Conservation (phyloP, 1,140 invertebrate genomes). For the Penaeus vannamei region DNA sequence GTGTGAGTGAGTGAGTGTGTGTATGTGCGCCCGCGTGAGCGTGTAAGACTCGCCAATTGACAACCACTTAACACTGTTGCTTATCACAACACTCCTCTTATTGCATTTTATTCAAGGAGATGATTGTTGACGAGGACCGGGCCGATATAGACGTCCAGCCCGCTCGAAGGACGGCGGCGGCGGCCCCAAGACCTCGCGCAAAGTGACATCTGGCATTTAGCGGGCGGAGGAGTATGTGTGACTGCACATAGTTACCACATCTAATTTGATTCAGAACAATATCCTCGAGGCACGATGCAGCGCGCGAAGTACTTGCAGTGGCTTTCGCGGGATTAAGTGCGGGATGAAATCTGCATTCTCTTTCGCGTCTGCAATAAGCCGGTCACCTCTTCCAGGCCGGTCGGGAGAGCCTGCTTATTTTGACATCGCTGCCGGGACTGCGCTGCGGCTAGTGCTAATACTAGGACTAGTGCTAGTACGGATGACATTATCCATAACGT, state of each 20-base stretch:
- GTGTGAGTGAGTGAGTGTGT: slow-evolving; percentile 31
- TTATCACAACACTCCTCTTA: slow-evolving; percentile 43
- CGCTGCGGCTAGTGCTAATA: too few species aligned
- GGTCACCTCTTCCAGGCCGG: slow-evolving; percentile 22
- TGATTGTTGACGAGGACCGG: not conserved
- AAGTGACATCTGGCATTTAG: slow-evolving; percentile 54
- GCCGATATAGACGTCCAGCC: not conserved
- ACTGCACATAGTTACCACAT: slow-evolving; percentile 61
- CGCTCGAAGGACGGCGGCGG: not conserved
- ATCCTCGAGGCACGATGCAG: slow-evolving; percentile 36
- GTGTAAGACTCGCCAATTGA: slow-evolving; percentile 31
- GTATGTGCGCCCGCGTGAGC: slow-evolving; percentile 39
- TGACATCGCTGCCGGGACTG: too few species aligned
- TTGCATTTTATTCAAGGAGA: slow-evolving; percentile 32
- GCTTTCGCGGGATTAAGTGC: slow-evolving; percentile 32
- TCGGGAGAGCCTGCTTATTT: not conserved
- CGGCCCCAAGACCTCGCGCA: slow-evolving; percentile 33
- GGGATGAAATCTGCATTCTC: slow-evolving; percentile 42
- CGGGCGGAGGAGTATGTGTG: slow-evolving; percentile 48
- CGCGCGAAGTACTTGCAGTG: slow-evolving; percentile 52
- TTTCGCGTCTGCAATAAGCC: slow-evolving; percentile 8
- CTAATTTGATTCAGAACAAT: slow-evolving; percentile 63
- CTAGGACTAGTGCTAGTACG: too few species aligned
- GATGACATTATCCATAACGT: too few species aligned
- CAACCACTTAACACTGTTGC: slow-evolving; percentile 38